Evolutionary conservation across 2,888 invertebrate species (phyloP).

Genomic region (Phyllotreta cruciferae): DNA sequence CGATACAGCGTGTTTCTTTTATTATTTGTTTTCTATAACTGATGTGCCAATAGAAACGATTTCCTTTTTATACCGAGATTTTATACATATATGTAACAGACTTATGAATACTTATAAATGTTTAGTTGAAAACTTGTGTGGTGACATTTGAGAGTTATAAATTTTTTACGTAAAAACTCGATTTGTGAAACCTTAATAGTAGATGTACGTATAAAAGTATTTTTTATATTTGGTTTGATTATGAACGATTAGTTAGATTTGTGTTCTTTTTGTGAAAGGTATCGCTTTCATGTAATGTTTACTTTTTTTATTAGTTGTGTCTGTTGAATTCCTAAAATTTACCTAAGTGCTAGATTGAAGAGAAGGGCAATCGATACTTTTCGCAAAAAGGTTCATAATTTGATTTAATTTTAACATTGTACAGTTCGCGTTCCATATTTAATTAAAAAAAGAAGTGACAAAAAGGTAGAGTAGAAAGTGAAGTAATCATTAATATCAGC

Average conservation of each 20-base stretch:
- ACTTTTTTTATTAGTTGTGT: no score
- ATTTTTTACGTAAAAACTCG: constrained; percentile 21
- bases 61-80: constrained; percentile 33
- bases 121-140: constrained; percentile 41
- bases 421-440: no score
- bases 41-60: constrained; percentile 49
- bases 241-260: not conserved
- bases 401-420: no score
- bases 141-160: constrained; percentile 37
- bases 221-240: constrained; percentile 7
- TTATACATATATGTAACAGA: constrained; percentile 30
- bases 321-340: no score
- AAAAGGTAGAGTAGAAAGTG: not conserved
- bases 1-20: constrained; percentile 22
- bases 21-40: constrained; percentile 29
- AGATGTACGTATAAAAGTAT: constrained; percentile 7
- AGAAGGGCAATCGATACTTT: no score
- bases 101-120: constrained; percentile 8
- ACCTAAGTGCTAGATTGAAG: no score
- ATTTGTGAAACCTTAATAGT: constrained; percentile 27
- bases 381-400: no score
- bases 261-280: no score
- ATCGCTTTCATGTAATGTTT: no score
- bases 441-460: constrained; percentile 11
- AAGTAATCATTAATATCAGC: no score